Base-by-base conservation (phyloP, 2,113 vertebrate genomes). In the Malaclemys terrapin region DNA sequence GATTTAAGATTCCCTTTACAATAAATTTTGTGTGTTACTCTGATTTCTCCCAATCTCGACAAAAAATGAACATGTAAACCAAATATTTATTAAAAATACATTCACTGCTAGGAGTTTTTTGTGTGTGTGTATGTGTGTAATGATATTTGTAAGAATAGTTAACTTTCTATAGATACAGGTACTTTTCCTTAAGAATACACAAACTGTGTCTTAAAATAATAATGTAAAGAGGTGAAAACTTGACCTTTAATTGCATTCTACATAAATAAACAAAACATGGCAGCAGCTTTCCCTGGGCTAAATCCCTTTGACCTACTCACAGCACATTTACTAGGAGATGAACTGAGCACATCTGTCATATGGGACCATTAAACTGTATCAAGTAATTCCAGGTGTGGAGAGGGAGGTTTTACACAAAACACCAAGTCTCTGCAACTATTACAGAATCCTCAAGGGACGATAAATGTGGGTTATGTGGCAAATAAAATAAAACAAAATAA, bases 41-140 rank as follows among this genome's bases (percentile, higher is more conserved):
- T 54, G 49, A 1, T 47, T 84, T 27, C 80, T 42, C 62, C 5
- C 2, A 53, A 24, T 27, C 52, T 54, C 1, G 0, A 2, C 6
- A 75, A 90, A 50, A 89, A 72, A 59, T 59, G 5, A 31, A 31
- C 29, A 50, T 4, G 24, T n/a, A 13, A 62, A 17, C 20, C 69
- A 72, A 0, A 3, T 7, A 38, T 47, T 16, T 17, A 9, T 12
- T 53, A 31, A 6, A n/a, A 42, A 22, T 0, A 12, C 72, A 35
- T 22, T 59, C 22, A 8, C 25, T 35, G 38, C 24, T 78, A 38
- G 81, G 17, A 16, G 52, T 7, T 12, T 59, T 0, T 8, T 72
- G 65, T 88, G 17, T 85, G 89, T 14, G 3, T 4, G 9, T 42
- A 42, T 22, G 80, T 62, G 87, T 38, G 5, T 1, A 35, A 4